Evolutionary conservation across 1,140 invertebrate species (phyloP), one percentile per base, ranked within the genome.

Genomic region (Bombus terrestris): DNA sequence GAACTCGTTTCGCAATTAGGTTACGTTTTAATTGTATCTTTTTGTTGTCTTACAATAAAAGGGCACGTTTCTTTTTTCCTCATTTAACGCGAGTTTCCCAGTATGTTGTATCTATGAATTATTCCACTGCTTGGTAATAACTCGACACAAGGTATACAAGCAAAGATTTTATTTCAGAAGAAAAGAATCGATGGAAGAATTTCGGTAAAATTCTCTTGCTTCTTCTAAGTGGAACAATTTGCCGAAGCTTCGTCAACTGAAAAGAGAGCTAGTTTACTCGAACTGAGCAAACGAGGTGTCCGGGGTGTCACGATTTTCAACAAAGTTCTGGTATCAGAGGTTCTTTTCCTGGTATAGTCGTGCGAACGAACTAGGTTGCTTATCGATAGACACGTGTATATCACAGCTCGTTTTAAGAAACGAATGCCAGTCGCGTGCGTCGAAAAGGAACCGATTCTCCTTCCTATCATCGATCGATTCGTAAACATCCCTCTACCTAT

Each of bases 341-440:
- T 37, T 41, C 41, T 77, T 84, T 62, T 79, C 1, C 47, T n/a
- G 13, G 66, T 22, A 25, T 76, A 62, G 53, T 79, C 76, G 76
- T 84, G 76, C 76, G 82, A 53, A 79, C 37, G 6, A 35, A 41
- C 75, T 47, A 71, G 47, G 25, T 32, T 79, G 43, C 75, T 79
- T 79, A 84, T 79, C 66, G 64, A 72, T 72, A 43, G 66, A 84
- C 76, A 79, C 43, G 53, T 71, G 82, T 71, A 71, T 47, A 59
- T 43, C 75, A 47, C 53, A 22, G 18, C 15, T 79, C 81, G 39
- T 62, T 25, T 76, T 15, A 8, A 37, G 12, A 69, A 57, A 41
- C 37, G 64, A n/a, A 78, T 79, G 82, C 82, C n/a, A 10, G 57
- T 78, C 81, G 81, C 81, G 74, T 78, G 37, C 47, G 35, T 28